phyloP scores from a whole-genome alignment of 2,888 invertebrate species.

The Odontothrips loti region DNA sequence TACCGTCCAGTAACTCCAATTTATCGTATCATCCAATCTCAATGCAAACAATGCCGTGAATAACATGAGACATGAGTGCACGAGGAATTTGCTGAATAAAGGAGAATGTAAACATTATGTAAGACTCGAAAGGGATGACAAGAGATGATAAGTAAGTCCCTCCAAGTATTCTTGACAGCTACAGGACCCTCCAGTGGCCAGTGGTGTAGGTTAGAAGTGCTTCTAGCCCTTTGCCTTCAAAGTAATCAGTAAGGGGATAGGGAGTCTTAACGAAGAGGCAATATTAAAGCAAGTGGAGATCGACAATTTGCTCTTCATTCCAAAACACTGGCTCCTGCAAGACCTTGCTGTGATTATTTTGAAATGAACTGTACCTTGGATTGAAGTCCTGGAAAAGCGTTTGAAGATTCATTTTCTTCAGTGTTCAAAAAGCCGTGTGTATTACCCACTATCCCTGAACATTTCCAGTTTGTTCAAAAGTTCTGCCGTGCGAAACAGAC shows the following conservation, averaged over 20 bases:
- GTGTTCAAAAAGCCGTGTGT: not conserved
- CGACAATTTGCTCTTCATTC: slow-evolving; percentile 23
- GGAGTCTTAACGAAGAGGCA: not conserved
- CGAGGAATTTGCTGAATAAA: slow-evolving; percentile 88
- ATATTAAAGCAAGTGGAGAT: slow-evolving; percentile 34
- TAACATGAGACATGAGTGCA: slow-evolving; percentile 85
- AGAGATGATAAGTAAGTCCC: slow-evolving; percentile 29
- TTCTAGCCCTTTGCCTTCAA: not conserved
- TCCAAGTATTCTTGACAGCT: slow-evolving; percentile 12
- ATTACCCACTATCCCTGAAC: not conserved
- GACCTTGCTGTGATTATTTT: not conserved
- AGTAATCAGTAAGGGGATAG: not conserved
- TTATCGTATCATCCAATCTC: slow-evolving; percentile 78
- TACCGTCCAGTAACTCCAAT: slow-evolving; percentile 94
- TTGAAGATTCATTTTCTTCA: slow-evolving; percentile 73
- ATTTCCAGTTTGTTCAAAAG: not conserved
- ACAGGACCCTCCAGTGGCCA: slow-evolving; percentile 28
- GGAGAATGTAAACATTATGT: slow-evolving; percentile 39
- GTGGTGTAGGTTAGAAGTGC: slow-evolving; percentile 29
- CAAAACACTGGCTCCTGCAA: slow-evolving; percentile 16
- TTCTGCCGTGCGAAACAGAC: not conserved
- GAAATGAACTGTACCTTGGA: slow-evolving; percentile 61
- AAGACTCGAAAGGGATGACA: slow-evolving; percentile 30
- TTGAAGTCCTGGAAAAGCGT: slow-evolving; percentile 87
- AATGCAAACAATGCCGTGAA: slow-evolving; percentile 89